Conservation (phyloP, 2,113 vertebrate species). For the Heterocephalus glaber region DNA sequence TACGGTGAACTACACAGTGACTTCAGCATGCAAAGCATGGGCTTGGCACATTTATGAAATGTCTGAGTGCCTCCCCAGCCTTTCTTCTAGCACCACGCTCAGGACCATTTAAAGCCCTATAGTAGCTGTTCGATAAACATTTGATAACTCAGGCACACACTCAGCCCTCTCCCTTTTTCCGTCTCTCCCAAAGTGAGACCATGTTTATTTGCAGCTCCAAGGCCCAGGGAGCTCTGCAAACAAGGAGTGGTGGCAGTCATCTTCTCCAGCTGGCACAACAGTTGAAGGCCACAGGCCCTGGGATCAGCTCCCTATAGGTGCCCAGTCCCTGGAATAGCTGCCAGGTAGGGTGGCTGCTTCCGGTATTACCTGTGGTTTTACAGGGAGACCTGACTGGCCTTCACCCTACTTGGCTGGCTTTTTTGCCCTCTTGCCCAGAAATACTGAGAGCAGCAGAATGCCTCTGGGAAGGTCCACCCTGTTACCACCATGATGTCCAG, state of each 20-base stretch:
- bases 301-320: background rate
- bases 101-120: background rate
- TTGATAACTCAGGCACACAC: background rate
- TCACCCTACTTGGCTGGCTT: background rate
- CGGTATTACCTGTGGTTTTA: background rate
- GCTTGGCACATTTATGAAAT: background rate
- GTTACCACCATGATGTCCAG: background rate
- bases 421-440: background rate
- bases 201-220: conserved; percentile 36
- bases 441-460: background rate
- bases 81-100: background rate
- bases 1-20: background rate
- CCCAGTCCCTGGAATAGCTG: background rate
- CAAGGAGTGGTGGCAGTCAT: conserved; percentile 27
- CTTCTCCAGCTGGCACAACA: conserved; percentile 20
- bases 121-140: background rate
- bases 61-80: background rate
- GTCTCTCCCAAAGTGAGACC: background rate
- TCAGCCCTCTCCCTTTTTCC: background rate
- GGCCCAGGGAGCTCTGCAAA: conserved; percentile 53
- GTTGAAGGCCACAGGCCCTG: background rate
- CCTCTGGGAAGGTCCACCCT: background rate
- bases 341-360: background rate
- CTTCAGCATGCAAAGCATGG: background rate
- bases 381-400: background rate